A percentile compares a stretch with the other conserved stretches of the same genome.
These are phyloP conservation scores for Spilosoma lubricipeda DNA, from an alignment of 2,888 invertebrate species.

Conservation along the genomic window DNA sequence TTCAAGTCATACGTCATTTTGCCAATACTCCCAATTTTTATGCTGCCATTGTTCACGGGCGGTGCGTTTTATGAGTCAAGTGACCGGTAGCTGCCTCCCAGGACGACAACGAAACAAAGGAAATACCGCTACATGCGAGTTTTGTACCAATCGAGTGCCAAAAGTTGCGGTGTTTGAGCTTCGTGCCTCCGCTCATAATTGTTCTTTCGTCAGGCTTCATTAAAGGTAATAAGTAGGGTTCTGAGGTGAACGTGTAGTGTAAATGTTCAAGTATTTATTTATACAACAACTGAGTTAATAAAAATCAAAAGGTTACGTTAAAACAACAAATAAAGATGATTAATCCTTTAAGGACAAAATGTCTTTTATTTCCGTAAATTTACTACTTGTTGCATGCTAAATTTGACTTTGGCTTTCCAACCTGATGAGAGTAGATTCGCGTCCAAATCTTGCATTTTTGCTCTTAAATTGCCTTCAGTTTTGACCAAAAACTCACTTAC, in stretches of 20 bases:
- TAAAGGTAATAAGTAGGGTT: constrained; percentile 55
- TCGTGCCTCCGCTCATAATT: constrained; percentile 66
- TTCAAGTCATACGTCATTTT: constrained; percentile 5
- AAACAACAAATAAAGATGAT: background rate
- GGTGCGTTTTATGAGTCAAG: constrained; percentile 57
- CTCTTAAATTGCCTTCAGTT: no score
- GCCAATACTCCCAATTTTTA: constrained; percentile 60
- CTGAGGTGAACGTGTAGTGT: constrained; percentile 21
- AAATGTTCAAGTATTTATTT: background rate
- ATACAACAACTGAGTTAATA: background rate
- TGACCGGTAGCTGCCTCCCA: constrained; percentile 67
- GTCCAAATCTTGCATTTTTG: no score
- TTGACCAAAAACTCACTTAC: no score
- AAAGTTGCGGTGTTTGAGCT: constrained; percentile 54
- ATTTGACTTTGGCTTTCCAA: no score
- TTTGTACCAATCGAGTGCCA: constrained; percentile 48
- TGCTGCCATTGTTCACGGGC: constrained; percentile 69
- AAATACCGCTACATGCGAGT: constrained; percentile 59
- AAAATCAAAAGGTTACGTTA: background rate
- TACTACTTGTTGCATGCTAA: background rate
- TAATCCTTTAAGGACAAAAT: background rate
- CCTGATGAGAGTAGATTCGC: no score
- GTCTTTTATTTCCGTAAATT: background rate
- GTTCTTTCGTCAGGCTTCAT: constrained; percentile 72
- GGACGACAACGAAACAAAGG: constrained; percentile 62